Percentiles rank a stretch among this genome's conserved stretches.
Conservation (phyloP, 2,888 invertebrate species). For the Xestia ashworthii region DNA sequence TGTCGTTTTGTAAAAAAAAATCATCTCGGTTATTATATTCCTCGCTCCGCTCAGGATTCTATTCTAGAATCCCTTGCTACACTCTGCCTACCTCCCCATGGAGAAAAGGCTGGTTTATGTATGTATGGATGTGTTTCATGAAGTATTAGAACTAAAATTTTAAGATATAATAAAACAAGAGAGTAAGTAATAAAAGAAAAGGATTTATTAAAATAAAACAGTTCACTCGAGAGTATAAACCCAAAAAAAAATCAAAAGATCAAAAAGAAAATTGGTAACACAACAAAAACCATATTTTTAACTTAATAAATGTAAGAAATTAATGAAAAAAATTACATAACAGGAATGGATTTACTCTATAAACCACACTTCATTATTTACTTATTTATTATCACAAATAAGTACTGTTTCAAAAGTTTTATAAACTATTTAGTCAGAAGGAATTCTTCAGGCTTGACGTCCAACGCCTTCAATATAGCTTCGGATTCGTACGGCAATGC, state of each 20-base stretch:
- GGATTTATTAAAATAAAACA: not conserved
- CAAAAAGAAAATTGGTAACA: not conserved
- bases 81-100: not conserved
- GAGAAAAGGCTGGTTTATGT: not conserved
- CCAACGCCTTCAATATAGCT: slow-evolving; percentile 79
- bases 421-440: slow-evolving; percentile 34
- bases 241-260: no score
- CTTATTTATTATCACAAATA: not conserved
- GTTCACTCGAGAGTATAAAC: not conserved
- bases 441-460: slow-evolving; percentile 78
- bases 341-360: not conserved
- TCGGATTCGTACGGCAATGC: slow-evolving; percentile 81
- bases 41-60: no score
- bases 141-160: not conserved
- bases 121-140: not conserved
- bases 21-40: no score
- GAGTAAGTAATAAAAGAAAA: not conserved
- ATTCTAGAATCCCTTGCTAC: no score
- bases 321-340: not conserved
- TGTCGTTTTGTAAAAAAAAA: no score
- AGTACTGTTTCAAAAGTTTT: not conserved
- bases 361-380: not conserved
- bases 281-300: not conserved
- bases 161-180: not conserved
- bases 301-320: not conserved